A percentile compares a stretch with the other conserved stretches of the same genome.
Conservation (phyloP, 2,113 vertebrate species). For the Gopherus flavomarginatus region DNA sequence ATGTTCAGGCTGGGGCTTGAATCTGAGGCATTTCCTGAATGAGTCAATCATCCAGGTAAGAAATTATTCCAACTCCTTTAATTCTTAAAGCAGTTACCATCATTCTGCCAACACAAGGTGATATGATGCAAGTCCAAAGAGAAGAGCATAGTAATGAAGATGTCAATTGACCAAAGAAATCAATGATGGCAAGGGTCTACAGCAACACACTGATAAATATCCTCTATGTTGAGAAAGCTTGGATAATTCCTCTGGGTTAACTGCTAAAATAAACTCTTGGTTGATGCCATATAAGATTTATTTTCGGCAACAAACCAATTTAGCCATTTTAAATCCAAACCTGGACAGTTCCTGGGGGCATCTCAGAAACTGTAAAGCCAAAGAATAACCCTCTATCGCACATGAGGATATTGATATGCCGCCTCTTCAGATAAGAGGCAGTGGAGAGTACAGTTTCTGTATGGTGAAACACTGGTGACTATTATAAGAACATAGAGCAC, state of each 20-base stretch:
- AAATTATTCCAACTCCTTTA: conserved; percentile 28
- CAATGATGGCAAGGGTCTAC: neutral
- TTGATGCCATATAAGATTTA: neutral
- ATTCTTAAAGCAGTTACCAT: conserved; percentile 31
- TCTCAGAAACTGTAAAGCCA: neutral
- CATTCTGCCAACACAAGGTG: conserved; percentile 9
- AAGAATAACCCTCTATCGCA: neutral
- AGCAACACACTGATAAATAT: neutral
- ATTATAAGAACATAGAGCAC: neutral
- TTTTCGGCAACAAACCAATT: neutral
- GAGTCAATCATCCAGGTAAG: conserved; percentile 50
- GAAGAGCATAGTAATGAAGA: neutral
- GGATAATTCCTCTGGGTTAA: neutral
- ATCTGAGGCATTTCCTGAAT: conserved; percentile 33
- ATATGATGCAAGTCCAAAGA: neutral
- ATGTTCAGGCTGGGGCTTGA: conserved; percentile 18
- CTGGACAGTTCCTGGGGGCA: neutral
- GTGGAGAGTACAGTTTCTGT: neutral
- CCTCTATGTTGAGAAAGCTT: neutral
- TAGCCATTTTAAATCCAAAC: neutral
- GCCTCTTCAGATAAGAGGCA: neutral
- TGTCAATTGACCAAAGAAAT: neutral
- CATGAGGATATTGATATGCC: neutral
- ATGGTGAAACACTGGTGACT: neutral
- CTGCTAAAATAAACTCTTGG: neutral